phyloP scores from a whole-genome alignment of 2,888 invertebrate species.

The Xanthia icteritia region DNA sequence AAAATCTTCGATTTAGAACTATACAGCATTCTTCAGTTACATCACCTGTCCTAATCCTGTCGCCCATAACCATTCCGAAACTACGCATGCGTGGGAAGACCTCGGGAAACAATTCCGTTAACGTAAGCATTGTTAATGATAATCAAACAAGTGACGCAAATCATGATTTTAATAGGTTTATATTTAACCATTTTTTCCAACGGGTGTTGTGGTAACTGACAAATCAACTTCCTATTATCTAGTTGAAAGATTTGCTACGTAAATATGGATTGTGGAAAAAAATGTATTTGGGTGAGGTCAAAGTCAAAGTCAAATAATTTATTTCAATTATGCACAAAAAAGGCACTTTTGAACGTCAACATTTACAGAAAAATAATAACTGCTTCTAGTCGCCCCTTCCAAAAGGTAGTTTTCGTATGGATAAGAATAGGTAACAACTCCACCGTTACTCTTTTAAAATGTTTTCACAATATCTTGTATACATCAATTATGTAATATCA shows the following conservation, averaged over 20 bases:
- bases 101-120: constrained; percentile 33
- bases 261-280: not conserved
- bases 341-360: no score
- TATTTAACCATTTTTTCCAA: constrained; percentile 27
- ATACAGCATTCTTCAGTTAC: not conserved
- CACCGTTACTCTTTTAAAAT: no score
- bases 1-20: not conserved
- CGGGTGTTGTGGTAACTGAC: constrained; percentile 23
- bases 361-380: no score
- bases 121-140: constrained; percentile 70
- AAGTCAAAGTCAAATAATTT: no score
- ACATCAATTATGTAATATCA: no score
- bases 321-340: no score
- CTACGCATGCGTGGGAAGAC: constrained; percentile 40
- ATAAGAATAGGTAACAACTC: no score
- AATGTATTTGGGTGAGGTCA: not conserved
- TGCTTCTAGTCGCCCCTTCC: no score
- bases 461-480: no score
- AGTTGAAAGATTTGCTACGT: constrained; percentile 3
- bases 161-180: constrained; percentile 40
- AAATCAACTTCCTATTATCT: constrained; percentile 4
- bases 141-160: constrained; percentile 58
- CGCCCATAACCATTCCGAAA: constrained; percentile 7
- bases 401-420: no score
- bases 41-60: not conserved